These are phyloP conservation scores for Parnassius mnemosyne DNA, from an alignment of 2,888 invertebrate species.

Conservation along the genomic window DNA sequence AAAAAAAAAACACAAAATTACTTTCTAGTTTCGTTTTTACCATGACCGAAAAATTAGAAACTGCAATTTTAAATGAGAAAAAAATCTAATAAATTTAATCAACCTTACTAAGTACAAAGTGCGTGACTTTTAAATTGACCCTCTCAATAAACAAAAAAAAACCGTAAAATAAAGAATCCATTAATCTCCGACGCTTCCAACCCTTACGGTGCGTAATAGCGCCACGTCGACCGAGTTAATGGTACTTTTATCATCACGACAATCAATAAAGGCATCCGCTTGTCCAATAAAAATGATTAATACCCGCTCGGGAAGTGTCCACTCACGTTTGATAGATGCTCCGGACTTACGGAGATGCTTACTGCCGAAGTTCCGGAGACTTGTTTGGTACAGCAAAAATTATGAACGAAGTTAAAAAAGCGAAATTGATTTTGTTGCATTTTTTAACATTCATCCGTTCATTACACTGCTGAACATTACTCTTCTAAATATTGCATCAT, in stretches of 20 bases:
- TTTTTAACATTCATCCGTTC: too few relatives aligned
- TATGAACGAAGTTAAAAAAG: not conserved
- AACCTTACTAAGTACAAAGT: too few relatives aligned
- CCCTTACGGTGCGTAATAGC: conserved; percentile 22
- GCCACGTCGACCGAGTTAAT: conserved; percentile 47
- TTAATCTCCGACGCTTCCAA: conserved; percentile 27
- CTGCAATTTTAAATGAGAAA: too few relatives aligned
- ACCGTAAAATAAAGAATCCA: conserved; percentile 26
- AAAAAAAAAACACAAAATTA: too few relatives aligned
- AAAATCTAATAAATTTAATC: too few relatives aligned
- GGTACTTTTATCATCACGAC: conserved; percentile 59
- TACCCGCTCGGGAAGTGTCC: conserved; percentile 47
- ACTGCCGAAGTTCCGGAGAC: conserved; percentile 24
- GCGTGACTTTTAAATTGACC: not conserved
- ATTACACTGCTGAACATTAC: too few relatives aligned
- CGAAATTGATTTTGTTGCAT: not conserved
- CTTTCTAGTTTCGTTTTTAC: too few relatives aligned
- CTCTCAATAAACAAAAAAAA: conserved; percentile 12
- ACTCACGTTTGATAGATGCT: conserved; percentile 55
- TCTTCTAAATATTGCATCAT: too few relatives aligned
- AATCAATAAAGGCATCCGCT: conserved; percentile 59
- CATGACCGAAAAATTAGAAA: too few relatives aligned
- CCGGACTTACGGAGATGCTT: conserved; percentile 33
- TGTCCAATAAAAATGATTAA: conserved; percentile 72
- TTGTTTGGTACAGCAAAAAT: not conserved